Base-by-base conservation (phyloP, 2,797 vertebrate species). In the Pelochelys cantorii region DNA sequence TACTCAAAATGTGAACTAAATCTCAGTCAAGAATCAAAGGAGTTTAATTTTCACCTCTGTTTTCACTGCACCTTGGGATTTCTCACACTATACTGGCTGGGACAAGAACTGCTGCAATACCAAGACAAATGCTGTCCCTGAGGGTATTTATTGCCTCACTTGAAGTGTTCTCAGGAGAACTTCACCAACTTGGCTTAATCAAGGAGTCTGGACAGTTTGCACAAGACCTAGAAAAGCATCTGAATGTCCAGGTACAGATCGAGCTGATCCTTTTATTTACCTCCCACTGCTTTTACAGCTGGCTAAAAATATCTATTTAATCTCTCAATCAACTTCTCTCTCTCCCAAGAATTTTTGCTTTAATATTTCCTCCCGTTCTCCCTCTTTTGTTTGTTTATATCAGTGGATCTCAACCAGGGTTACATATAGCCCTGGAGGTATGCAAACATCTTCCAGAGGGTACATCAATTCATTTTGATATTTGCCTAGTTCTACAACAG, bases 61-160 rank as follows among this genome's bases (percentile, higher is more conserved):
- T 96, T 96, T 95, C 85, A 97, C 90, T 92, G 85, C 80, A 94
- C 88, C 87, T 84, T 77, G 25, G 42, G 42, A 14, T 7, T 75
- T 75, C 42, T 86, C 94, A 75, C 92, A 96, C 95, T 95, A 95
- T 13, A 96, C 25, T 12, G 7, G 42, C 93, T 96, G 90, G 91
- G 93, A 97, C 87, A 92, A 92, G 92, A 96, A 95, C 20, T 89
- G 82, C 52, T 85, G 92, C 93, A 78, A 90, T 75, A 90, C 5
- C 78, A 95, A 96, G 95, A 86, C 88, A 96, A 94, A 96, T 95
- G 94, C 91, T 95, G 90, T 92, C 94, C 42, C 87, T 96, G 93
- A 95, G 94, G 96, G 93, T 97, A 97, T 97, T 96, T 97, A 94
- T 34, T 48, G 25, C 93, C 95, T 94, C 84, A 95, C 92, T 90